Evolutionary conservation across 30 jellyfish, hydroid and myxozoan genomes (phyloP), one percentile per base, ranked within the genome.

Genomic region (Euphysa ruthae): DNA sequence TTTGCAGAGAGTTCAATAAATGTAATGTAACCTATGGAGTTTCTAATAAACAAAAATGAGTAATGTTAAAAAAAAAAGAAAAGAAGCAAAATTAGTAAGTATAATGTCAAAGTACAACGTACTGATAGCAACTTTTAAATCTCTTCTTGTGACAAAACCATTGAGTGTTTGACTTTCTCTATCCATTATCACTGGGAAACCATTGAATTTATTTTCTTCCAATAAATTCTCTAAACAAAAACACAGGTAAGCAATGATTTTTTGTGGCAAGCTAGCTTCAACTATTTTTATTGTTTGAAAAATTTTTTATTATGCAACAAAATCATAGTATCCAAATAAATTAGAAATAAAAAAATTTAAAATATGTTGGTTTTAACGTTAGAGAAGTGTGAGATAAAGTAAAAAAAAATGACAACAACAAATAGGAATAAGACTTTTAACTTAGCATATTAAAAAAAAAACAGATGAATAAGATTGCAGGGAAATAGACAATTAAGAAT

Each of bases 111-210:
- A 38, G 12, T 12, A 38, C 29, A 29, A 77, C 96, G 55, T 61
- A 86, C 96, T 74, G 15, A 79, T 31, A 1, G 84, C 94, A 33
- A 86, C 81, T 63, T 86, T 86, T 4, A 86, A 56, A 65, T 86
- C 96, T 43, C 96, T 55, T 56, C 96, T 73, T 58, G 93, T 69
- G 23, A 79, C 84, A 61, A 58, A 86, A 4, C 96, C 96, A 26
- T 82, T 55, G 18, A 86, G 32, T 8, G 74, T 86, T 43, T 86
- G 94, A 20, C 94, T 63, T 25, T 34, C 61, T 22, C 77, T 62
- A 57, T 73, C 92, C 19, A 79, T 82, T 5, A 86, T 64, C 61
- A 86, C 74, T 6, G 96, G 96, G 46, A 86, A 86, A 13, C 96
- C 96, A 49, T 86, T 86, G 58, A 63, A 86, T 1, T 76, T 18